These are phyloP conservation scores for Rhinoderma darwinii DNA, from an alignment of 2,113 vertebrate species.

Conservation along the genomic window DNA sequence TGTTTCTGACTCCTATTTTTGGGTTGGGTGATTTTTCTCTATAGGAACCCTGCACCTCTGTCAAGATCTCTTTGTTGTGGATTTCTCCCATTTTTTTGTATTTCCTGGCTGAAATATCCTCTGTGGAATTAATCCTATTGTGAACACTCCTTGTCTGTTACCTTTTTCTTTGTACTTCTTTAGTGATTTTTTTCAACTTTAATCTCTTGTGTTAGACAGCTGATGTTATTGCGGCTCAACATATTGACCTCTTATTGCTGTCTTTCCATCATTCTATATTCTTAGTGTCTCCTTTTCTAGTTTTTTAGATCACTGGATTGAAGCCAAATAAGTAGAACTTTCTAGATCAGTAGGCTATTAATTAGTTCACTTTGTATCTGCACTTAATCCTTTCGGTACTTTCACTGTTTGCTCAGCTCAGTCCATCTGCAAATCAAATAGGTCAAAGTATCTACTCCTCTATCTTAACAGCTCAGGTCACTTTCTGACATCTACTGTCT, in stretches of 20 bases:
- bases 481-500: not conserved
- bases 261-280: conserved; percentile 21
- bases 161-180: conserved; percentile 37
- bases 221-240: conserved; percentile 42
- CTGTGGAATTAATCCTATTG: conserved; percentile 57
- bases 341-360: not conserved
- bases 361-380: not conserved
- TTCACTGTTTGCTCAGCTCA: not conserved
- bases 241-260: conserved; percentile 50
- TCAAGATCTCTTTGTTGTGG: conserved; percentile 48
- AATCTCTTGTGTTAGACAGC: conserved; percentile 46
- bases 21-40: conserved; percentile 58
- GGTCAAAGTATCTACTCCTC: not conserved
- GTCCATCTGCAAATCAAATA: not conserved
- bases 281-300: not conserved
- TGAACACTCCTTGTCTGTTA: conserved; percentile 41
- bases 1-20: conserved; percentile 48
- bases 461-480: not conserved
- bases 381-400: not conserved
- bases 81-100: conserved; percentile 25
- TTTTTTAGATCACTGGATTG: not conserved
- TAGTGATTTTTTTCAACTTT: conserved; percentile 33
- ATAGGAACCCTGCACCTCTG: conserved; percentile 41
- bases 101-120: conserved; percentile 57
- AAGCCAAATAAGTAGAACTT: not conserved